These are phyloP conservation scores for Trichomycterus rosablanca DNA, from an alignment of 2,113 vertebrate genomes.

Conservation along the genomic window DNA sequence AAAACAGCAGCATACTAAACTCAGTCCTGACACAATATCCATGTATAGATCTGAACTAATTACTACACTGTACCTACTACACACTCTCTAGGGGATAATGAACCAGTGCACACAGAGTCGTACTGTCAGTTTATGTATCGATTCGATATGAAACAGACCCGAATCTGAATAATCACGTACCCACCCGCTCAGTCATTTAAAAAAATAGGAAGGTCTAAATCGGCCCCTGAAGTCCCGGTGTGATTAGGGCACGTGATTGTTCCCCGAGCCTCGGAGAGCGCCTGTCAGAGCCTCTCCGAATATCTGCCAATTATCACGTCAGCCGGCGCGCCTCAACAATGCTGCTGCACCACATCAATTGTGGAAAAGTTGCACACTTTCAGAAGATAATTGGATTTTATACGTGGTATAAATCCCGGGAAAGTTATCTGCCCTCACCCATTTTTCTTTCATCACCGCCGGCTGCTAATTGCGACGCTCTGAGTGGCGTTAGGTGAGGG, in stretches of 20 bases:
- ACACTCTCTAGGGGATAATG: too few species aligned
- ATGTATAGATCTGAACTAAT: neutral
- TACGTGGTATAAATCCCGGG: conserved; percentile 68
- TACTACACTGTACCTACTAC: neutral
- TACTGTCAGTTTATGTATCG: conserved; percentile 11
- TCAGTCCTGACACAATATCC: conserved; percentile 1
- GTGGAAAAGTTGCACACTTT: conserved; percentile 65
- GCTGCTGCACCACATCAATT: conserved; percentile 62
- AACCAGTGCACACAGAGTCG: conserved; percentile 13
- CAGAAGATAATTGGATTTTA: conserved; percentile 74
- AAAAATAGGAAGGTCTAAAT: conserved; percentile 50
- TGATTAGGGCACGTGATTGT: conserved; percentile 54
- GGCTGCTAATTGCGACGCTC: conserved; percentile 64
- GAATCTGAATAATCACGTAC: conserved; percentile 24
- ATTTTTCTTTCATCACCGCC: conserved; percentile 60
- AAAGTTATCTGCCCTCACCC: conserved; percentile 63
- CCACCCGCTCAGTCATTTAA: conserved; percentile 24
- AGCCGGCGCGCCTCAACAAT: conserved; percentile 66
- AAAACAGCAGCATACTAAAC: neutral
- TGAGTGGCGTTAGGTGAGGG: conserved; percentile 52
- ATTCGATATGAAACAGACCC: conserved; percentile 23
- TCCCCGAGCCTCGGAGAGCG: conserved; percentile 53
- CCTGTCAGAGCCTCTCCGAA: conserved; percentile 59
- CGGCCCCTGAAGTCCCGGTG: conserved; percentile 61
- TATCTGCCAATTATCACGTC: conserved; percentile 64